Percentiles rank a stretch among this genome's conserved stretches.
phyloP scores from a whole-genome alignment of 2,797 vertebrate species.

The Coranthus polyacanthus region DNA sequence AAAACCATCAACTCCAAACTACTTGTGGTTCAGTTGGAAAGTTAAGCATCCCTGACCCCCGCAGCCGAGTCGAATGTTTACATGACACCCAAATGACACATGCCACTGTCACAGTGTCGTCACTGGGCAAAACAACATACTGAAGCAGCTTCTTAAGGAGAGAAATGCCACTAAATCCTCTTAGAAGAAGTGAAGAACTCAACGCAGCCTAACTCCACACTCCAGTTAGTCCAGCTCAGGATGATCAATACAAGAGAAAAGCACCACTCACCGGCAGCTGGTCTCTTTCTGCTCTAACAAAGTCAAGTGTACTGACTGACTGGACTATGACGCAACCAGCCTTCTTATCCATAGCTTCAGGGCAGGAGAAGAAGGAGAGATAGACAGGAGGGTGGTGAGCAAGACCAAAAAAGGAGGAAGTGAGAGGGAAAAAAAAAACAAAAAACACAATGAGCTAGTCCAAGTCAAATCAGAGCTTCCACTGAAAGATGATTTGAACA shows the following conservation, averaged over 20 bases:
- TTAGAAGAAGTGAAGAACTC: neutral
- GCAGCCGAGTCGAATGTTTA: constrained; percentile 49
- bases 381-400: constrained; percentile 62
- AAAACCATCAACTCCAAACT: neutral
- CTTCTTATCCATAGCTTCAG: constrained; percentile 78
- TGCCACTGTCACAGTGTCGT: constrained; percentile 38
- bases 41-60: neutral
- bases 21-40: constrained; percentile 1
- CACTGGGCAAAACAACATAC: constrained; percentile 21
- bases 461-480: constrained; percentile 44
- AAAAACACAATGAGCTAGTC: constrained; percentile 11
- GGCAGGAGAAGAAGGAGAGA: constrained; percentile 71
- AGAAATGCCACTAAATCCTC: constrained; percentile 40
- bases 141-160: neutral
- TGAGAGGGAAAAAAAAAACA: constrained; percentile 5
- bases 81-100: constrained; percentile 54
- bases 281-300: constrained; percentile 54
- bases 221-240: neutral
- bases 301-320: constrained; percentile 68
- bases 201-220: constrained; percentile 6
- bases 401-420: constrained; percentile 75
- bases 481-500: constrained; percentile 34
- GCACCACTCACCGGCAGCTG: constrained; percentile 74
- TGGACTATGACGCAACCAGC: constrained; percentile 76
- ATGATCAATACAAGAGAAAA: constrained; percentile 40